phyloP scores from a whole-genome alignment of 2,797 vertebrate species.

The Myotis findleyi region DNA sequence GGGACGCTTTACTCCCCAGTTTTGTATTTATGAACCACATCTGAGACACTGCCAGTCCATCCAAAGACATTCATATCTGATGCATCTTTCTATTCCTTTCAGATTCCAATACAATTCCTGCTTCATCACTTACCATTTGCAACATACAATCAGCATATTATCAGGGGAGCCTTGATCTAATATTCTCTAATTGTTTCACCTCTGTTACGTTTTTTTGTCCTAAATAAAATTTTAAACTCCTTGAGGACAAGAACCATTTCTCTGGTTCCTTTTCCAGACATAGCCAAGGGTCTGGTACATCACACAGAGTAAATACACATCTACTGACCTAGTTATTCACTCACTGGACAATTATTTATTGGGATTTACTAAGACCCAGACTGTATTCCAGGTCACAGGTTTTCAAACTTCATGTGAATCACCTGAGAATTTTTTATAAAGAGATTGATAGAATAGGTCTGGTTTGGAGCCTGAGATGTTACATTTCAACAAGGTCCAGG shows the following conservation, averaged over 20 bases:
- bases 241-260: background rate
- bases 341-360: background rate
- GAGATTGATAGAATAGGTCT: background rate
- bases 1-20: background rate
- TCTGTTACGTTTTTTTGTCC: background rate
- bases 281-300: background rate
- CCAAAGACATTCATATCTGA: background rate
- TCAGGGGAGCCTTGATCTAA: background rate
- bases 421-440: background rate
- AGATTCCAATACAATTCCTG: background rate
- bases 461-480: background rate
- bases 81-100: background rate
- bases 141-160: background rate
- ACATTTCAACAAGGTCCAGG: background rate
- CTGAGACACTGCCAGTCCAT: background rate
- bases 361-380: background rate
- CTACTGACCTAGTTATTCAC: background rate
- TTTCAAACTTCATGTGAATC: background rate
- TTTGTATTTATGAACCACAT: conserved; percentile 52
- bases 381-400: background rate
- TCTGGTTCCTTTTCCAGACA: conserved; percentile 5
- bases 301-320: background rate
- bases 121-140: background rate
- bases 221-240: conserved; percentile 28
- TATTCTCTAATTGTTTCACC: background rate